Base-by-base conservation (phyloP, 2,113 vertebrate species). In the Xiphias gladius region DNA sequence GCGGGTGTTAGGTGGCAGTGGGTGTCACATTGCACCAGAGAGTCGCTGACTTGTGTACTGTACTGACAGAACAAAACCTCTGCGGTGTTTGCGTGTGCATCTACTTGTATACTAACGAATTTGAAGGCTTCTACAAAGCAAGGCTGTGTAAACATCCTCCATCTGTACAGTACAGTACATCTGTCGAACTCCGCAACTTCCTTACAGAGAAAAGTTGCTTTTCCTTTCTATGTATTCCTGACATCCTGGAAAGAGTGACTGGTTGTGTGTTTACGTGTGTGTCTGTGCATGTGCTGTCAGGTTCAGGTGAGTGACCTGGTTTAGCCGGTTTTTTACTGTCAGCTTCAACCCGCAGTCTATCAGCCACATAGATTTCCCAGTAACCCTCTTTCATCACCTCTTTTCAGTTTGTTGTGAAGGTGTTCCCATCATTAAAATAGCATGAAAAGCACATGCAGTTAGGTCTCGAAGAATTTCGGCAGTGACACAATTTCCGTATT, bases 271-370 rank as follows among this genome's bases (percentile, higher is more conserved):
- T 74, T 71, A 7, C 24, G 22, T 80, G 54, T 39, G 28, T 76
- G 50, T 75, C 16, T 26, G 16, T 63, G 69, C 62, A 28, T 54
- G 19, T 52, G 73, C 39, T 52, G 62, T 55, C 48, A 89, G 75
- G n/a, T 19, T 61, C 22, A 64, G 57, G 65, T 85, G 57, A 92
- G 77, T 55, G 59, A 90, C 89, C 91, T 75, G 82, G 92, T 90
- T 85, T 26, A 92, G 85, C 93, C 12, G 76, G 93, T 94, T 92
- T 90, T 30, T 77, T 61, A 11, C 82, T 54, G 43, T 75, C 68
- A 70, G 52, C 46, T 17, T 58, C 55, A 22, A 26, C 58, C 35
- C 35, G 67, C 9, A 50, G 39, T 80, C 79, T 84, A 55, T 80
- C 67, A 83, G 72, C 61, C 67, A 50, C 85, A 73, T 32, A 37